phyloP scores from a whole-genome alignment of 2,113 vertebrate species.

The Xyliphius kryptos region DNA sequence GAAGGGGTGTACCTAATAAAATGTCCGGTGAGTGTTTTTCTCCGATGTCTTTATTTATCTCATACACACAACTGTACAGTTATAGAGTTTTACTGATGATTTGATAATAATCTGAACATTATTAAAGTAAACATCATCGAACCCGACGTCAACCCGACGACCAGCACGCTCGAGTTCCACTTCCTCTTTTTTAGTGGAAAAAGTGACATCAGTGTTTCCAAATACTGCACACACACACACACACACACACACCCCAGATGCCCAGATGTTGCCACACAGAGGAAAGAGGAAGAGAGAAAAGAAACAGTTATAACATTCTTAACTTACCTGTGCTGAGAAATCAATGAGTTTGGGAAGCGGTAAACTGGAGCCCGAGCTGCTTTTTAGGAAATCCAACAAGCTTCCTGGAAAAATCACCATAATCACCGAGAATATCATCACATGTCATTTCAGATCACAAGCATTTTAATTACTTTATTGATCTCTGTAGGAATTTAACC shows the following conservation, averaged over 20 bases:
- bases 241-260: background rate
- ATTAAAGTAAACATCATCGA: too few relatives aligned
- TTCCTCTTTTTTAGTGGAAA: conserved; percentile 68
- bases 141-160: too few relatives aligned
- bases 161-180: too few relatives aligned
- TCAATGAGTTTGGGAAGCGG: conserved; percentile 85
- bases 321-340: conserved; percentile 90
- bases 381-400: conserved; percentile 92
- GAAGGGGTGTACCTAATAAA: too few relatives aligned
- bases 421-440: too few relatives aligned
- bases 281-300: conserved; percentile 14
- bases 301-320: background rate
- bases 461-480: background rate
- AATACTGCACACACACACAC: too few relatives aligned
- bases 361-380: conserved; percentile 67
- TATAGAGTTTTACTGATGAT: too few relatives aligned
- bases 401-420: conserved; percentile 68
- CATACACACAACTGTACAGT: too few relatives aligned
- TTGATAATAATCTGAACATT: too few relatives aligned
- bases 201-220: conserved; percentile 30
- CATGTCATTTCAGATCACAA: background rate
- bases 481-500: too few relatives aligned
- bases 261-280: conserved; percentile 8
- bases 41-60: too few relatives aligned
- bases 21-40: too few relatives aligned